Evolutionary conservation across 2,113 vertebrate genomes (phyloP).

Genomic region (Gobius niger): DNA sequence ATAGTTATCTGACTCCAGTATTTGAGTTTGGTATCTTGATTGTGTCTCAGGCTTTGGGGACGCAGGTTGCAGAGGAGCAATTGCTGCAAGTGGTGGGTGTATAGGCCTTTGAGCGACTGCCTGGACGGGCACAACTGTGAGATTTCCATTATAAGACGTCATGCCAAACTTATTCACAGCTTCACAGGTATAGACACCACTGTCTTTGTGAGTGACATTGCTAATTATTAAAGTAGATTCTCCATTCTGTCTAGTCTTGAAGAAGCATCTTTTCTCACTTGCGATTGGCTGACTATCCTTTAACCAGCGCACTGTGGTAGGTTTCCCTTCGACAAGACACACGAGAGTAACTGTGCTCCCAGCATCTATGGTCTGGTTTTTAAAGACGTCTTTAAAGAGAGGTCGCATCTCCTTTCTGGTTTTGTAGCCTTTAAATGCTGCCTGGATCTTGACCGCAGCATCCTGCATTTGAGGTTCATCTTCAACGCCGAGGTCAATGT

Average conservation of each 20-base stretch:
- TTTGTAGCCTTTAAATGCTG: slow-evolving; percentile 93
- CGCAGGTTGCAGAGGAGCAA: slow-evolving; percentile 61
- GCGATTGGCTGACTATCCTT: slow-evolving; percentile 82
- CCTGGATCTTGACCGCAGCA: slow-evolving; percentile 90
- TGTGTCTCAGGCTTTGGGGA: slow-evolving; percentile 20
- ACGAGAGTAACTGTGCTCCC: slow-evolving; percentile 79
- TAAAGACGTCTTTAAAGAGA: slow-evolving; percentile 82
- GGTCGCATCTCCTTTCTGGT: slow-evolving; percentile 88
- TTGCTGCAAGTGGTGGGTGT: slow-evolving; percentile 47
- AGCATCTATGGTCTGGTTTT: slow-evolving; percentile 79
- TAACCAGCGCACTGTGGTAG: slow-evolving; percentile 80
- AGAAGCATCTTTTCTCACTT: slow-evolving; percentile 74
- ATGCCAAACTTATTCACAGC: slow-evolving; percentile 84
- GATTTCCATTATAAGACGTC: slow-evolving; percentile 82
- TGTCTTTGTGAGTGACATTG: slow-evolving; percentile 77
- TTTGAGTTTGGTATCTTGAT: neutral
- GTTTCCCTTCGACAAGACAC: slow-evolving; percentile 84
- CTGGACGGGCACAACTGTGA: slow-evolving; percentile 71
- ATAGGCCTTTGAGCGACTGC: slow-evolving; percentile 36
- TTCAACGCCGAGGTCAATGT: slow-evolving; percentile 47
- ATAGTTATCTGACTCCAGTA: slow-evolving; percentile 60
- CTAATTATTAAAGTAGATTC: slow-evolving; percentile 84
- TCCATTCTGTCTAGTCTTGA: slow-evolving; percentile 78
- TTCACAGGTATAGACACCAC: slow-evolving; percentile 87
- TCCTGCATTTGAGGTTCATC: slow-evolving; percentile 81